These are phyloP conservation scores for Branchinecta lynchi DNA, from an alignment of 1,140 invertebrate genomes.

Conservation along the genomic window DNA sequence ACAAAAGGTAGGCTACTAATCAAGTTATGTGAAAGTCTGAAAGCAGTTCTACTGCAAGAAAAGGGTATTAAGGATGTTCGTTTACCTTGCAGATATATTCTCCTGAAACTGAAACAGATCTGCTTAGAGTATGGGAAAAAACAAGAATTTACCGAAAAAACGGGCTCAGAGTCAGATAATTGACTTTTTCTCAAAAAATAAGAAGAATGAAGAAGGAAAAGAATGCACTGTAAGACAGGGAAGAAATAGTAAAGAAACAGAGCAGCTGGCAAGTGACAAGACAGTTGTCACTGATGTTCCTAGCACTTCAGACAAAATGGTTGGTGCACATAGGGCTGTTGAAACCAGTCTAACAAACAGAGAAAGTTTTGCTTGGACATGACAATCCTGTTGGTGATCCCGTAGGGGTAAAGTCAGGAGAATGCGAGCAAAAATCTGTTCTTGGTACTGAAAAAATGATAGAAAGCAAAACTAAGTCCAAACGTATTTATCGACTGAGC, in stretches of 20 bases:
- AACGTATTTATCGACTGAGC: slow-evolving; percentile 5
- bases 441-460: slow-evolving; percentile 5
- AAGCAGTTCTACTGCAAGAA: not conserved
- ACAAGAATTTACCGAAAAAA: slow-evolving; percentile 2
- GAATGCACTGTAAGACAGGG: slow-evolving; percentile 1
- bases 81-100: slow-evolving; percentile 10
- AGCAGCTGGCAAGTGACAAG: slow-evolving; percentile 8
- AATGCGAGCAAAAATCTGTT: slow-evolving; percentile 5
- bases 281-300: slow-evolving; percentile 1
- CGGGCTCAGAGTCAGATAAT: slow-evolving; percentile 5
- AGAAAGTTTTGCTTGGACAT: not conserved
- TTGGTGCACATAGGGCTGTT: slow-evolving; percentile 5
- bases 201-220: slow-evolving; percentile 6
- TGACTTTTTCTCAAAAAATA: slow-evolving; percentile 6
- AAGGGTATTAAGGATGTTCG: slow-evolving; percentile 1
- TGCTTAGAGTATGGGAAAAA: not conserved
- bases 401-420: not conserved
- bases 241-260: not conserved
- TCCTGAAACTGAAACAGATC: not conserved
- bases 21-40: slow-evolving; percentile 1
- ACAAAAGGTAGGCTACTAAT: slow-evolving; percentile 5
- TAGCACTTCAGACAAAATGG: slow-evolving; percentile 6
- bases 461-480: slow-evolving; percentile 1
- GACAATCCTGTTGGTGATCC: not conserved
- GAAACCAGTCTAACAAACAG: slow-evolving; percentile 1